phyloP scores from a whole-genome alignment of 2,113 vertebrate species.

The Barnardius zonarius region DNA sequence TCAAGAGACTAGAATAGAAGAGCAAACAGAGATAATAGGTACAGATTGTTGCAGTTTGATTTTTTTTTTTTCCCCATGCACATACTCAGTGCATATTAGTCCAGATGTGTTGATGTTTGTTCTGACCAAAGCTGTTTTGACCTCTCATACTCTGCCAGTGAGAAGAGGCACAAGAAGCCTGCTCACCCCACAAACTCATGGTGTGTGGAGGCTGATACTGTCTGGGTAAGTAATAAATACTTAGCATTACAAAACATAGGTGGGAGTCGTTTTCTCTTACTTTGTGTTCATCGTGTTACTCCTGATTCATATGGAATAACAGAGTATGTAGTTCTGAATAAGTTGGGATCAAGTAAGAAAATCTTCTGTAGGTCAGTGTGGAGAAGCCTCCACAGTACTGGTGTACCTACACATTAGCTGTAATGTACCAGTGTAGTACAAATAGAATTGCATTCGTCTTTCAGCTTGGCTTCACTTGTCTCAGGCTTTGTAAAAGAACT shows the following conservation, averaged over 20 bases:
- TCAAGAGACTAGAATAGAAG: background rate
- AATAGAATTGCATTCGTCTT: background rate
- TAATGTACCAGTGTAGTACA: background rate
- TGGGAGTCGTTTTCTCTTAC: background rate
- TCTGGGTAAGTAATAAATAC: background rate
- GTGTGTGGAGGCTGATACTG: background rate
- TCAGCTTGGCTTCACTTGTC: background rate
- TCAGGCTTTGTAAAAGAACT: background rate
- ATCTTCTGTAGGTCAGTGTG: background rate
- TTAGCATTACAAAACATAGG: background rate
- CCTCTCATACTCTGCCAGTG: background rate
- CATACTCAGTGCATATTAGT: background rate
- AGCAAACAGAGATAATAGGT: background rate
- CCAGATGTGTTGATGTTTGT: background rate
- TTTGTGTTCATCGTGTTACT: background rate
- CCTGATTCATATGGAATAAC: background rate
- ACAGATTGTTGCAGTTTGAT: background rate
- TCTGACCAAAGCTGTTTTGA: background rate
- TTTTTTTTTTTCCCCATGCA: background rate
- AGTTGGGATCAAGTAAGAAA: background rate
- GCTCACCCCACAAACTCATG: background rate
- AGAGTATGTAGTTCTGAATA: background rate
- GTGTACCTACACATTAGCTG: background rate
- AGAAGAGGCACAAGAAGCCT: background rate
- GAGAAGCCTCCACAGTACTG: background rate